Base-by-base conservation (phyloP, 2,888 invertebrate genomes). In the Buathra laborator region DNA sequence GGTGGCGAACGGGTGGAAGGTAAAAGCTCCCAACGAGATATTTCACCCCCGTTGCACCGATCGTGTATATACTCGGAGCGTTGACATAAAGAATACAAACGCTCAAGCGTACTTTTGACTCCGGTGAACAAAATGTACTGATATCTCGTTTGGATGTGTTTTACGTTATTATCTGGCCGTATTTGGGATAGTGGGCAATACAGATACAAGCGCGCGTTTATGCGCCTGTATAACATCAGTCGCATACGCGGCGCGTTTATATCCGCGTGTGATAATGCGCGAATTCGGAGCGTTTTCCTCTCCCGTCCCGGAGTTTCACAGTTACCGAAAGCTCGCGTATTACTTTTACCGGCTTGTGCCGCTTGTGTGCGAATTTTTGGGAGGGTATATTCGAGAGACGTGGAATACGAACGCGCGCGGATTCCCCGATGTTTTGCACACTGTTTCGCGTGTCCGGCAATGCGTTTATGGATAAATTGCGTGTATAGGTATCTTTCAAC, bases 31-130 rank as follows among this genome's bases (percentile, higher is more conserved):
- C 62, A 68, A 66, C 81, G 77, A 81, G 85, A 85, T 85, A 86
- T 81, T 81, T 77, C 84, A 82, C 81, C 84, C 81, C 79, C 74
- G 53, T 71, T 78, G 59, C 68, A 67, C 51, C 51, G 53, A 10
- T 32, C 14, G n/a, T 37, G 32, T 59, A 24, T 68, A 32, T 7
- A 67, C 43, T 71, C 59, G 16, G 59, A 29, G 32, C 51, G 71
- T 84, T 53, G 67, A 70, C 70, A 81, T 67, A 81, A 86, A 86
- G 84, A 86, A 84, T 85, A 74, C 64, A 75, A 53, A 67, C 78
- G 68, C 59, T 78, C 79, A 48, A 77, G 70, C 59, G 78, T 86
- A 84, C 67, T 81, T 81, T 84, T 84, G 32, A 67, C 72, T 68
- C 72, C 46, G 77, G 19, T 68, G 24, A 29, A 68, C 67, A 48